phyloP scores from a whole-genome alignment of 2,113 vertebrate genomes.

The Phodopus roborovskii region DNA sequence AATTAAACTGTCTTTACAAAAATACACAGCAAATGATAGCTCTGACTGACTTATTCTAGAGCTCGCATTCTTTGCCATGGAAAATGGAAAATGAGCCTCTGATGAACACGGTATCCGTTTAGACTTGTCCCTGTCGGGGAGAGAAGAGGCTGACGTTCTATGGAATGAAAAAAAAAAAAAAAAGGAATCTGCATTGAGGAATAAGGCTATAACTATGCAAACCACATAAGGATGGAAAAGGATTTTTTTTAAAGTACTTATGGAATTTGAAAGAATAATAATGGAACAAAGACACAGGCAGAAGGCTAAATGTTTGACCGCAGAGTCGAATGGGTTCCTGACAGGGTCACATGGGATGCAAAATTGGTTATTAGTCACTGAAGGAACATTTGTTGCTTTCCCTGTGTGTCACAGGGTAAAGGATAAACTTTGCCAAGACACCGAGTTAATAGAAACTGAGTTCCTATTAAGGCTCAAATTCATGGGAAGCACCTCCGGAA shows the following conservation, averaged over 20 bases:
- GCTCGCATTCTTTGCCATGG: conserved; percentile 71
- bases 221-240: conserved; percentile 63
- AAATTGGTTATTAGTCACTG: conserved; percentile 8
- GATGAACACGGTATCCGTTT: conserved; percentile 66
- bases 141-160: conserved; percentile 40
- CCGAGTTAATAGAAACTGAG: neutral
- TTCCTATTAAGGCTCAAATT: neutral
- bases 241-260: conserved; percentile 70
- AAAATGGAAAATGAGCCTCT: conserved; percentile 79
- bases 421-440: neutral
- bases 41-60: conserved; percentile 69
- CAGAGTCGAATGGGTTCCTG: conserved; percentile 54
- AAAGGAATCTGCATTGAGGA: neutral
- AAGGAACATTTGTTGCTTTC: neutral
- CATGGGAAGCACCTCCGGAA: neutral
- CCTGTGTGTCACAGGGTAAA: neutral
- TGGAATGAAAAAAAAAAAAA: neutral
- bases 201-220: conserved; percentile 61
- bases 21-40: conserved; percentile 65
- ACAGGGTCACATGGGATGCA: conserved; percentile 44
- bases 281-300: conserved; percentile 58
- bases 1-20: conserved; percentile 71
- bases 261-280: conserved; percentile 75
- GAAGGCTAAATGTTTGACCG: conserved; percentile 52
- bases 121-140: conserved; percentile 72